These are phyloP conservation scores for Saccostrea glomerata DNA, from an alignment of 1,140 invertebrate genomes.

Conservation along the genomic window DNA sequence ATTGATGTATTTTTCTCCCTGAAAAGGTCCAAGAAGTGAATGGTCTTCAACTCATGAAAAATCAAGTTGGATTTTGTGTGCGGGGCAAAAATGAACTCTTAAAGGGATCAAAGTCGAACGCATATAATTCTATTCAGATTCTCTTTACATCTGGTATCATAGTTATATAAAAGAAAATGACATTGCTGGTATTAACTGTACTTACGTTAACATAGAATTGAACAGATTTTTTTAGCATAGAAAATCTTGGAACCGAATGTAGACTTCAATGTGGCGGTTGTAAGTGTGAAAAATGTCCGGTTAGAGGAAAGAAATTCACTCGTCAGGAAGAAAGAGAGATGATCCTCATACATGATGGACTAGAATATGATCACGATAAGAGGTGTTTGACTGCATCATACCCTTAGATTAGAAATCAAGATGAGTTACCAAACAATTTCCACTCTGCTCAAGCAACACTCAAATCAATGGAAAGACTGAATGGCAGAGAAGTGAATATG, in stretches of 20 bases:
- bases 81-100: background rate
- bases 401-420: conserved; percentile 46
- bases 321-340: conserved; percentile 31
- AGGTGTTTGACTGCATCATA: conserved; percentile 41
- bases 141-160: background rate
- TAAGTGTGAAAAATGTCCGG: conserved; percentile 15
- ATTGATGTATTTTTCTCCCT: conserved; percentile 40
- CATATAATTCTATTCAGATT: background rate
- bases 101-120: too few relatives aligned
- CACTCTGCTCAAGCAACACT: conserved; percentile 23
- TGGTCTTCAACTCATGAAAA: conserved; percentile 23
- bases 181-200: background rate
- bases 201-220: background rate
- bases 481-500: conserved; percentile 16
- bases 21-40: conserved; percentile 37
- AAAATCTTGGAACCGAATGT: conserved; percentile 18
- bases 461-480: conserved; percentile 40
- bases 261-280: conserved; percentile 34
- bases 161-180: background rate
- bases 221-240: conserved; percentile 26
- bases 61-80: conserved; percentile 33
- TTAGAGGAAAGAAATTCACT: conserved; percentile 26
- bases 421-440: conserved; percentile 41
- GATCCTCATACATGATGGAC: conserved; percentile 12
- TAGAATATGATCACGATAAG: background rate